These are phyloP conservation scores for Agrochola circellaris DNA, from an alignment of 2,888 invertebrate species.

Conservation along the genomic window DNA sequence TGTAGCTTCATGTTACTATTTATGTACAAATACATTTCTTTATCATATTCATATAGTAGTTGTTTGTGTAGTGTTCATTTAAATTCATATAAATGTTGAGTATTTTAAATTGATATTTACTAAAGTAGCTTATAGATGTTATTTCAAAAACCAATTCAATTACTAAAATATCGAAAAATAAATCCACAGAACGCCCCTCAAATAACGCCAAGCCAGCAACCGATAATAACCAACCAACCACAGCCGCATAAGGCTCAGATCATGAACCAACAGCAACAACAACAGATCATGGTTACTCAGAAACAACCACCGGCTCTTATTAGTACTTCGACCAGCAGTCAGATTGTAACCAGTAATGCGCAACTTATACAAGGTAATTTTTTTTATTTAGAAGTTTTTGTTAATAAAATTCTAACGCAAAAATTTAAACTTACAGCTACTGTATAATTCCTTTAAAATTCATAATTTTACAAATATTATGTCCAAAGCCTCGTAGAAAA, in stretches of 20 bases:
- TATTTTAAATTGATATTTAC: conserved; percentile 1
- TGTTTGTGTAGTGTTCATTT: conserved; percentile 19
- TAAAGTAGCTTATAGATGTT: conserved; percentile 12
- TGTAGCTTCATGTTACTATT: conserved; percentile 7
- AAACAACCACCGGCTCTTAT: conserved; percentile 86
- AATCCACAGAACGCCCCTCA: conserved; percentile 83
- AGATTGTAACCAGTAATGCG: conserved; percentile 73
- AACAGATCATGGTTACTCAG: conserved; percentile 85
- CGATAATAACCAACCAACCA: conserved; percentile 87
- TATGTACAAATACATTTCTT: conserved; percentile 4
- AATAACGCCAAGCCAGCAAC: conserved; percentile 87
- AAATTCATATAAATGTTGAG: background rate
- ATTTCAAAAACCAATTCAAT: background rate
- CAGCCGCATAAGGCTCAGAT: conserved; percentile 90
- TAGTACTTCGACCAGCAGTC: conserved; percentile 78
- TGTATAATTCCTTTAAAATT: background rate
- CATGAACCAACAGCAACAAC: conserved; percentile 80
- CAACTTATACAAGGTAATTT: conserved; percentile 72
- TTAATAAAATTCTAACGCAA: background rate
- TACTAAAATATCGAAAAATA: background rate
- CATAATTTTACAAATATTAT: background rate
- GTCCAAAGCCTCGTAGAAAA: background rate
- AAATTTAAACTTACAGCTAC: background rate
- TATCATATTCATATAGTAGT: background rate
- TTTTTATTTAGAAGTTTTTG: background rate